These are phyloP conservation scores for Sebastes fasciatus DNA, from an alignment of 2,113 vertebrate species.

Conservation along the genomic window DNA sequence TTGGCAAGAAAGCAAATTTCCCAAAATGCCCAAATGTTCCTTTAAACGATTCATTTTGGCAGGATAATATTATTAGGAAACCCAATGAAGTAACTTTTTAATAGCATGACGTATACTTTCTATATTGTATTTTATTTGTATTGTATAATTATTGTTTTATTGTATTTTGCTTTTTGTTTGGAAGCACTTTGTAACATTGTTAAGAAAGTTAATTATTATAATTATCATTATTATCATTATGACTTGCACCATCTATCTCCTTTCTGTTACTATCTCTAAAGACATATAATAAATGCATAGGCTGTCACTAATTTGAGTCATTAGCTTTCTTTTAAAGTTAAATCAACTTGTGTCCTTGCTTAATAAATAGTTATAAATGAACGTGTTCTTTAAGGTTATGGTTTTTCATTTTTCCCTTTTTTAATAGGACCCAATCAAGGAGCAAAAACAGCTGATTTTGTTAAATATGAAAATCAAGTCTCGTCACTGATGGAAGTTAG, in stretches of 20 bases:
- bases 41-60: background rate
- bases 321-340: background rate
- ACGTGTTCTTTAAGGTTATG: background rate
- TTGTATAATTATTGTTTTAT: no score
- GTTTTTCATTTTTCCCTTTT: background rate
- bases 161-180: no score
- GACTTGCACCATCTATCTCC: background rate
- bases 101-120: background rate
- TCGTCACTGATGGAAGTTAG: background rate
- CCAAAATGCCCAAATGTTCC: no score
- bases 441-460: background rate
- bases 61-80: background rate
- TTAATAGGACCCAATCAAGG: background rate
- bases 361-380: background rate
- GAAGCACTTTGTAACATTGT: no score
- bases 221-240: background rate
- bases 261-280: no score
- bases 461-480: background rate
- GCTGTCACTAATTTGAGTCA: background rate
- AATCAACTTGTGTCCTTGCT: background rate
- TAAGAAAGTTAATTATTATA: no score
- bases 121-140: no score
- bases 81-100: background rate
- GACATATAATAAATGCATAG: background rate
- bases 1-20: no score